These are phyloP conservation scores for Megaleporinus macrocephalus DNA, from an alignment of 2,113 vertebrate genomes.

Conservation along the genomic window DNA sequence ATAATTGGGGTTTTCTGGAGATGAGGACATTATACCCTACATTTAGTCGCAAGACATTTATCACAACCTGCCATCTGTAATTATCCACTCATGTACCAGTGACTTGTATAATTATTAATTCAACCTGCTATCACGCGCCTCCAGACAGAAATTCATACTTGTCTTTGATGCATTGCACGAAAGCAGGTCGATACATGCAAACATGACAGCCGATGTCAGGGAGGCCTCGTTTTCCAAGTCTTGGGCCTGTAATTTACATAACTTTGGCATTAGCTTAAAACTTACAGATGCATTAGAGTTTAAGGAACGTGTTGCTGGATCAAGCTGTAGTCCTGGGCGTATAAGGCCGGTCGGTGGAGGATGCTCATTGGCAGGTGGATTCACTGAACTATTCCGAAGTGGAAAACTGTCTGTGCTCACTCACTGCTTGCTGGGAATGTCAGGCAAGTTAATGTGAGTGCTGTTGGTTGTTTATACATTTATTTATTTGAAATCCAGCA, in stretches of 20 bases:
- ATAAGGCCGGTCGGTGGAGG: neutral
- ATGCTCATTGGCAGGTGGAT: neutral
- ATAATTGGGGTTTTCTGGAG: slow-evolving; percentile 71
- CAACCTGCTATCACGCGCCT: slow-evolving; percentile 66
- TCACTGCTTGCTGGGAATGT: neutral
- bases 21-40: slow-evolving; percentile 67
- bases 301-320: slow-evolving; percentile 7
- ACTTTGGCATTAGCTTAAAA: slow-evolving; percentile 32
- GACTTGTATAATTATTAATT: slow-evolving; percentile 76
- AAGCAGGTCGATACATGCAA: slow-evolving; percentile 35
- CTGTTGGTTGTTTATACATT: too few relatives aligned
- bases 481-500: too few relatives aligned
- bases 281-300: slow-evolving; percentile 22
- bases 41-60: slow-evolving; percentile 70
- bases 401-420: neutral
- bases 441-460: neutral
- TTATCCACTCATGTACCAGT: slow-evolving; percentile 72
- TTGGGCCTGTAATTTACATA: slow-evolving; percentile 48
- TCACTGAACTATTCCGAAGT: neutral
- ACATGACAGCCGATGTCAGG: slow-evolving; percentile 48
- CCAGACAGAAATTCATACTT: slow-evolving; percentile 63
- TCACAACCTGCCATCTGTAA: slow-evolving; percentile 67
- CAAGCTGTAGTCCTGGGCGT: neutral
- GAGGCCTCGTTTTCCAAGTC: slow-evolving; percentile 10
- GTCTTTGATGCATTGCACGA: slow-evolving; percentile 57